Evolutionary conservation across 2,888 invertebrate genomes (phyloP).

Genomic region (Ectemnius lituratus): DNA sequence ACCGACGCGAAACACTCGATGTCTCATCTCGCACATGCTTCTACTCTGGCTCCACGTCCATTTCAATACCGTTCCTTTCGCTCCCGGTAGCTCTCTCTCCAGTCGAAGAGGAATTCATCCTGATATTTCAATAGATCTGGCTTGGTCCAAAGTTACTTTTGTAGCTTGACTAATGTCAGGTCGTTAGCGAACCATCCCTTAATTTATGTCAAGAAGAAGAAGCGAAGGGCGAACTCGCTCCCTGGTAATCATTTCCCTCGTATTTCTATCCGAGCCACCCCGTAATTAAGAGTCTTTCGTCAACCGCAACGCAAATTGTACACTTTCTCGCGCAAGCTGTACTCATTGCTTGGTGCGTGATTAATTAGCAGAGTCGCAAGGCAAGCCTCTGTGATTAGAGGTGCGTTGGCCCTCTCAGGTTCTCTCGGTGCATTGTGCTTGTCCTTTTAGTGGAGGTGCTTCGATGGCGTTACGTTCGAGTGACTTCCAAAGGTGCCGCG

Average conservation of each 20-base stretch:
- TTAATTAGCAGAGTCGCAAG: conserved; percentile 33
- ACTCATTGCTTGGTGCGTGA: conserved; percentile 24
- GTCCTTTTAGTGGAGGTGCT: conserved; percentile 6
- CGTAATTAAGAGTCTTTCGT: conserved; percentile 24
- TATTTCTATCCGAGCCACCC: conserved; percentile 10
- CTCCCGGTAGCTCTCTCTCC: neutral
- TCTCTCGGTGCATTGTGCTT: conserved; percentile 2
- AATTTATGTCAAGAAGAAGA: neutral
- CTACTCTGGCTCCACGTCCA: too few relatives aligned
- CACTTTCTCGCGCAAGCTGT: conserved; percentile 16
- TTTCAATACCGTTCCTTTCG: neutral
- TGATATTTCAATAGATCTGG: too few relatives aligned
- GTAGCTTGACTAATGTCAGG: too few relatives aligned
- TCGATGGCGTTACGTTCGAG: conserved; percentile 12
- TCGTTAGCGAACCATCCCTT: neutral
- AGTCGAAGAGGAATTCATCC: neutral
- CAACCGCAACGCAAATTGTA: conserved; percentile 17
- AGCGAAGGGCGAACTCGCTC: neutral
- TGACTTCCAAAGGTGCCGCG: conserved; percentile 20
- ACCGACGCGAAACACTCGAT: neutral
- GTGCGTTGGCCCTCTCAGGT: conserved; percentile 1
- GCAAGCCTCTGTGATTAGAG: conserved; percentile 1
- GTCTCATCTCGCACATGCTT: neutral
- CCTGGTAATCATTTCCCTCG: conserved; percentile 20
- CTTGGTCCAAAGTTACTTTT: too few relatives aligned